Conservation (phyloP, 2,113 vertebrate species). For the Jaculus jaculus region DNA sequence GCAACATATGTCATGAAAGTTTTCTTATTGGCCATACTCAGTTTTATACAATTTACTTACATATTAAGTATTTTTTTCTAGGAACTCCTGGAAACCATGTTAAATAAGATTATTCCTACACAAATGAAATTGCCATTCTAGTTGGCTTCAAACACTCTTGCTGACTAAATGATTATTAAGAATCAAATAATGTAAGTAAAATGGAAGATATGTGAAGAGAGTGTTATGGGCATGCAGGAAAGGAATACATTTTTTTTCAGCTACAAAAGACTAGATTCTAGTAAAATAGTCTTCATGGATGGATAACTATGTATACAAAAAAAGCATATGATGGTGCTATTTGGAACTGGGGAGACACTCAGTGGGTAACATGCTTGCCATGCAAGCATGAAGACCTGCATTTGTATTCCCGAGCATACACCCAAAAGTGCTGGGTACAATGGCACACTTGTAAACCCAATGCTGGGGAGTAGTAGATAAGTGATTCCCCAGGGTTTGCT, state of each 20-base stretch:
- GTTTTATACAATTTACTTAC: neutral
- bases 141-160: neutral
- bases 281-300: neutral
- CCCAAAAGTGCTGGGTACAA: too few species aligned
- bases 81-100: neutral
- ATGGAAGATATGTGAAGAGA: neutral
- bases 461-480: too few species aligned
- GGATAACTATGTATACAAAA: neutral
- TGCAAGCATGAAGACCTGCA: too few species aligned
- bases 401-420: too few species aligned
- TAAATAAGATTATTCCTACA: neutral
- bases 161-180: neutral
- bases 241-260: neutral
- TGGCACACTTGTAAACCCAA: too few species aligned
- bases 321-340: neutral
- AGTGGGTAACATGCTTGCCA: too few species aligned
- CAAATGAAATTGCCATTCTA: neutral
- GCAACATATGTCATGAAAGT: neutral
- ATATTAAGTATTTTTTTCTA: neutral
- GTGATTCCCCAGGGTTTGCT: too few species aligned
- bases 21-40: neutral
- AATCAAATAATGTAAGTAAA: neutral
- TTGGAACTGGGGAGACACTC: too few species aligned
- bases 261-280: neutral
- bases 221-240: neutral